These are phyloP conservation scores for Helleia helle DNA, from an alignment of 2,888 invertebrate species.

Conservation along the genomic window DNA sequence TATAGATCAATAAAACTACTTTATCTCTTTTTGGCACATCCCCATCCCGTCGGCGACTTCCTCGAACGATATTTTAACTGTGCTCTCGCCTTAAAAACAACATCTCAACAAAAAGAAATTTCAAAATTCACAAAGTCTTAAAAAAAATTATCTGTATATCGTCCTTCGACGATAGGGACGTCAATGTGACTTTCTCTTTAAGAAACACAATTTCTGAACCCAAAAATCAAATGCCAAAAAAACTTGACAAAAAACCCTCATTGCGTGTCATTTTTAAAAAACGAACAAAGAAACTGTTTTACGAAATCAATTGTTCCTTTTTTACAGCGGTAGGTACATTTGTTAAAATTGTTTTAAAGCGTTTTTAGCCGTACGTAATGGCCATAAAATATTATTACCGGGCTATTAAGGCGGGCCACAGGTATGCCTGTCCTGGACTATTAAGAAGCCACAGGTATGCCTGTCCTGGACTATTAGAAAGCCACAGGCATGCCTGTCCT, in stretches of 20 bases:
- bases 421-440: constrained; percentile 58
- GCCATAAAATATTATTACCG: constrained; percentile 68
- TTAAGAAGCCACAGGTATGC: no score
- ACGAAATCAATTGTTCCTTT: constrained; percentile 28
- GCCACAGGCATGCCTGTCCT: no score
- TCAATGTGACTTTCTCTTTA: no score
- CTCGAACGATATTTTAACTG: constrained; percentile 58
- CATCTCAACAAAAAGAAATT: constrained; percentile 18
- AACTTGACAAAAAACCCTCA: constrained; percentile 14
- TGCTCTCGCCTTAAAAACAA: constrained; percentile 45
- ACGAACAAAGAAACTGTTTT: constrained; percentile 29
- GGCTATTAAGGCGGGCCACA: constrained; percentile 60
- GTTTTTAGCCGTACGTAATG: constrained; percentile 62
- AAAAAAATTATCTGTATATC: no score
- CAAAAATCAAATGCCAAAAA: no score
- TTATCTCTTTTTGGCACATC: constrained; percentile 76
- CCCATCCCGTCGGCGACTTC: constrained; percentile 67
- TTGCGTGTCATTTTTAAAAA: constrained; percentile 22
- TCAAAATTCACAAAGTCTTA: no score
- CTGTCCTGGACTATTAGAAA: no score
- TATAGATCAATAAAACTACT: constrained; percentile 76
- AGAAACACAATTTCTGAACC: no score
- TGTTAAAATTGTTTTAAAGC: constrained; percentile 55
- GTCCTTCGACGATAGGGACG: no score
- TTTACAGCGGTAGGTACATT: constrained; percentile 37